Conservation (phyloP, 2,113 vertebrate genomes). For the Syngnathoides biaculeatus region DNA sequence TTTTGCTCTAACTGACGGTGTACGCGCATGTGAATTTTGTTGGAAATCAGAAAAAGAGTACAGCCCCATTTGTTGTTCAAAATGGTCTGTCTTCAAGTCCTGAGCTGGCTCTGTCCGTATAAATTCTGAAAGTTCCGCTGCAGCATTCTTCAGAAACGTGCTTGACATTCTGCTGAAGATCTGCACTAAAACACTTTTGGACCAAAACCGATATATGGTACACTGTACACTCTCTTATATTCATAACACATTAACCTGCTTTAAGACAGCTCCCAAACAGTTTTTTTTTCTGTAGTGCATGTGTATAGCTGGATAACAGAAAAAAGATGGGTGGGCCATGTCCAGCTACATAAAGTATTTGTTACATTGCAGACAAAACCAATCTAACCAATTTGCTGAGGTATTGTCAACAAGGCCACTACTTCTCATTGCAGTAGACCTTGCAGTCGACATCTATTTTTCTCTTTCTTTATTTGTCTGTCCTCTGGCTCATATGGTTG, state of each 20-base stretch:
- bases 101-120: background rate
- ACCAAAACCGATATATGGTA: background rate
- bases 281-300: background rate
- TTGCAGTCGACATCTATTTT: conserved; percentile 66
- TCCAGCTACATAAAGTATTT: conserved; percentile 28
- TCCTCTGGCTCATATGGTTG: conserved; percentile 65
- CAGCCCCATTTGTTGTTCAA: background rate
- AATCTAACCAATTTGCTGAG: conserved; percentile 65
- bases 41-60: background rate
- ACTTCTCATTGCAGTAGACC: conserved; percentile 68
- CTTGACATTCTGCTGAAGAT: background rate
- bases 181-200: background rate
- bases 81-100: background rate
- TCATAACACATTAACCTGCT: background rate
- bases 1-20: conserved; percentile 4
- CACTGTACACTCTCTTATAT: background rate
- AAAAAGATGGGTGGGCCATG: background rate
- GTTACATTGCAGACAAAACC: conserved; percentile 53
- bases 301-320: background rate
- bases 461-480: conserved; percentile 55
- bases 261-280: background rate
- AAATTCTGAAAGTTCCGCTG: background rate
- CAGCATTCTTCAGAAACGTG: background rate
- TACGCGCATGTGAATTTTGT: background rate
- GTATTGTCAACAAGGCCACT: conserved; percentile 59